Percentiles rank a stretch among this genome's conserved stretches.
These are phyloP conservation scores for Oryzias melastigma DNA, from an alignment of 2,113 vertebrate genomes.

Conservation along the genomic window DNA sequence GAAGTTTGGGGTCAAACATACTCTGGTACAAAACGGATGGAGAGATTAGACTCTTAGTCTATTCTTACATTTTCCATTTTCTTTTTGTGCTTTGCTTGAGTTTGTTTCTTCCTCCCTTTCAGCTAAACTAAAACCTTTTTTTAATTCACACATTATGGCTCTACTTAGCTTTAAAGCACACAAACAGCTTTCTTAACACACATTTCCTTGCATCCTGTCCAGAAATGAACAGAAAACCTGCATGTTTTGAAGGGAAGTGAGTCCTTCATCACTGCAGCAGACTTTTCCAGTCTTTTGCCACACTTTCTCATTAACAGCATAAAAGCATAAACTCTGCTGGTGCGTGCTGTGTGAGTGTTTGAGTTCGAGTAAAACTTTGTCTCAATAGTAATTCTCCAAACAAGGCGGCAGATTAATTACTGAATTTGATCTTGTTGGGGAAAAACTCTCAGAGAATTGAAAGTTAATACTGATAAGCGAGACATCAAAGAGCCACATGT, in stretches of 20 bases:
- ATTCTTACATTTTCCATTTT: too few relatives aligned
- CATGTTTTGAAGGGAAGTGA: conserved; percentile 37
- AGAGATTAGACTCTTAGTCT: too few relatives aligned
- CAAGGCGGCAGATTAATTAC: conserved; percentile 72
- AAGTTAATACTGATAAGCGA: conserved; percentile 75
- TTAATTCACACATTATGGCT: too few relatives aligned
- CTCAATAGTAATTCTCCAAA: conserved; percentile 55
- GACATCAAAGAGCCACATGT: conserved; percentile 87
- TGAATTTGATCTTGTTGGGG: conserved; percentile 72
- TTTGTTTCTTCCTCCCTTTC: too few relatives aligned
- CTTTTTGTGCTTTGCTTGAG: too few relatives aligned
- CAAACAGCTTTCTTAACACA: too few relatives aligned
- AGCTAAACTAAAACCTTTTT: too few relatives aligned
- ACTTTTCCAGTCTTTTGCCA: conserved; percentile 42
- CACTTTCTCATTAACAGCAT: conserved; percentile 62
- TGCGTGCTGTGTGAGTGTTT: conserved; percentile 37
- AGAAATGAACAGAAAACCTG: conserved; percentile 25
- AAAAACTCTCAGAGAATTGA: conserved; percentile 67
- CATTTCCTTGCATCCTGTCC: conserved; percentile 10
- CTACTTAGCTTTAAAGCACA: too few relatives aligned
- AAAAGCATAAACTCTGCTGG: conserved; percentile 59
- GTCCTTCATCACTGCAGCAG: conserved; percentile 34
- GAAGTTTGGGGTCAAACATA: too few relatives aligned
- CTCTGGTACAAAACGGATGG: too few relatives aligned
- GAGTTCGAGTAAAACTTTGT: conserved; percentile 61